These are phyloP conservation scores for Napeogenes inachia DNA, from an alignment of 2,888 invertebrate genomes.

Conservation along the genomic window DNA sequence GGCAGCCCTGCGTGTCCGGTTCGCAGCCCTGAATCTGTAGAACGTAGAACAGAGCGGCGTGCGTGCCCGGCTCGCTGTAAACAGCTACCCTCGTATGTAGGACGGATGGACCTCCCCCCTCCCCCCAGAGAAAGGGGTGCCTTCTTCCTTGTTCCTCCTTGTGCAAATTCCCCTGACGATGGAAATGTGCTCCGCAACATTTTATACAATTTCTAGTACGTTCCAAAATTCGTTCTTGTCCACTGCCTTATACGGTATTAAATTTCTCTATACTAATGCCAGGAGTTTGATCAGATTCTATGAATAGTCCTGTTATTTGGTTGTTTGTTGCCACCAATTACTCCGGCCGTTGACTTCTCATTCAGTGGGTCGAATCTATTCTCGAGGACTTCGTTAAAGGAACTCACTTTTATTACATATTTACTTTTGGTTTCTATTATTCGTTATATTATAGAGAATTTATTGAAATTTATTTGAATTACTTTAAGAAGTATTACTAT, in stretches of 20 bases:
- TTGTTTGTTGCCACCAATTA: constrained; percentile 58
- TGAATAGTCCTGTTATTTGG: constrained; percentile 59
- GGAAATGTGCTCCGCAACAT: constrained; percentile 77
- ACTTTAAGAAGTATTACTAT: too few species aligned
- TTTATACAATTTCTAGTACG: constrained; percentile 76
- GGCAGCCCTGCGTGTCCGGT: constrained; percentile 72
- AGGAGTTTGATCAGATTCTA: constrained; percentile 43
- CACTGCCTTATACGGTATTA: constrained; percentile 30
- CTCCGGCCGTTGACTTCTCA: constrained; percentile 60
- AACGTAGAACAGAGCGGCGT: constrained; percentile 67
- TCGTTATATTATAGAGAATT: too few species aligned
- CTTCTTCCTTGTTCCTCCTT: constrained; percentile 76
- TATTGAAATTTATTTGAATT: too few species aligned
- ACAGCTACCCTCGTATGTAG: constrained; percentile 73
- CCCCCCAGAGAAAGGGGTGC: constrained; percentile 71
- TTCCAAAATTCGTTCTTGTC: constrained; percentile 50
- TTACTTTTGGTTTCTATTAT: too few species aligned
- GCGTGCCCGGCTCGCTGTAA: constrained; percentile 74
- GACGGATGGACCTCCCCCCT: constrained; percentile 68
- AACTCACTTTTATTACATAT: neutral
- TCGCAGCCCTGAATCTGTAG: constrained; percentile 73
- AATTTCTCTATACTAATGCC: constrained; percentile 33
- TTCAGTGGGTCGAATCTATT: constrained; percentile 46
- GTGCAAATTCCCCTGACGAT: constrained; percentile 78
- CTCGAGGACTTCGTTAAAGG: constrained; percentile 36